Evolutionary conservation across 2,113 vertebrate species (phyloP), one percentile per base, ranked within the genome.

Genomic region (Penelope pileata): DNA sequence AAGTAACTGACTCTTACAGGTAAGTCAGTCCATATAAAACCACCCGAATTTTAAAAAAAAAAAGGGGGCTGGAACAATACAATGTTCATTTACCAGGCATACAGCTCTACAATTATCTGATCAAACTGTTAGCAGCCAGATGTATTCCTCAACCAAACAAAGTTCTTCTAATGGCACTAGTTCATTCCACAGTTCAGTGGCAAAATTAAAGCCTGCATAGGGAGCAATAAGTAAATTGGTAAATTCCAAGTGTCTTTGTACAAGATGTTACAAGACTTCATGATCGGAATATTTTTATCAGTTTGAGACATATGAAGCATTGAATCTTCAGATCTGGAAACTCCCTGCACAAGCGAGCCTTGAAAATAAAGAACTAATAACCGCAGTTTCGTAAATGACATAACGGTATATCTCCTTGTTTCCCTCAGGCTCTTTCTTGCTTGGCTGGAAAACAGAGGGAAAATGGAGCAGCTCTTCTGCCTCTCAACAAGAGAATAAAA

Each of bases 391-490:
- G 29, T 47, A 83, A 93, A 79, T 43, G 7, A 83, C 54, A 10
- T 72, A 72, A 85, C 10, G 12, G 12, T n/a, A 1, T n/a, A 76
- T 19, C 22, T 36, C 68, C 45, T 34, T 38, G 26, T 24, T 67
- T 75, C 69, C 72, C 60, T 81, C 68, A 77, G 76, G 80, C 40
- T 67, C 32, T 81, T 63, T 7, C 12, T 90, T 74, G 48, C 56
- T 83, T 83, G 76, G n/a, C 76, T 81, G 60, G 54, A 74, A 93
- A 90, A 83, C 40, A 64, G 63, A 88, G 67, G 74, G n/a, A 75
- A 90, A 88, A 88, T 27, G 47, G 75, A 86, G 68, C 40, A 60
- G 58, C 26, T 88, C 51, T 59, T 32, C 43, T 76, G 83, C 30
- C 77, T 83, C 22, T 11, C 84, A 77, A 67, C 10, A 67, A 54